Evolutionary conservation across 2,113 vertebrate species (phyloP).

Genomic region (Nyctibius bracteatus): DNA sequence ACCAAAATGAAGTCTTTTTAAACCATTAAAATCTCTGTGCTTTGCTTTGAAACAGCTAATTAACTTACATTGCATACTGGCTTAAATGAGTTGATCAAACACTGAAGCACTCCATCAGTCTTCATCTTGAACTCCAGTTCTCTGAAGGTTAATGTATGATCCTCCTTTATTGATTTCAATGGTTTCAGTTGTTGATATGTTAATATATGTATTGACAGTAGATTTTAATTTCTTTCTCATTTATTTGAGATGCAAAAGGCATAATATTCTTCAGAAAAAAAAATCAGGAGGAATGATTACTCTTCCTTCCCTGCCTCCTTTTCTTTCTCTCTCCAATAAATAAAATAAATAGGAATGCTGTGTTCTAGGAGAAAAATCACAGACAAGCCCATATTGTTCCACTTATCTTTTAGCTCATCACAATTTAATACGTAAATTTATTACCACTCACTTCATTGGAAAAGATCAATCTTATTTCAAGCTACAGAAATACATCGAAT

Average conservation of each 20-base stretch:
- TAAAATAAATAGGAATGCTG: background rate
- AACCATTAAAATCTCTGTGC: slow-evolving; percentile 9
- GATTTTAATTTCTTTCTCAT: slow-evolving; percentile 31
- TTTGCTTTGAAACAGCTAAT: slow-evolving; percentile 51
- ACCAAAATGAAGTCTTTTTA: slow-evolving; percentile 16
- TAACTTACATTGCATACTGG: slow-evolving; percentile 48
- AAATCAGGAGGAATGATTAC: background rate
- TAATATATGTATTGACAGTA: background rate
- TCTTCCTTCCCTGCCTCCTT: background rate
- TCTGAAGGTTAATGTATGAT: slow-evolving; percentile 60
- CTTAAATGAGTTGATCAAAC: slow-evolving; percentile 60
- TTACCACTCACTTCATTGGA: background rate
- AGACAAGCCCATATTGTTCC: slow-evolving; percentile 3
- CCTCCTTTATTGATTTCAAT: slow-evolving; percentile 40
- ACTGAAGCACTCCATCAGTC: slow-evolving; percentile 31
- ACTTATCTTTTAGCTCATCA: background rate
- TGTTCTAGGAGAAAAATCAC: slow-evolving; percentile 21
- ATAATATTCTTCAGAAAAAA: background rate
- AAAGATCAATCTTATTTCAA: slow-evolving; percentile 27
- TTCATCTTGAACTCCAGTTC: slow-evolving; percentile 28
- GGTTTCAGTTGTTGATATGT: slow-evolving; percentile 44
- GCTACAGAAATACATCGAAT: background rate
- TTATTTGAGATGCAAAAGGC: background rate
- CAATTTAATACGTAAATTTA: slow-evolving; percentile 21
- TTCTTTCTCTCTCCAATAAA: background rate